phyloP scores from a whole-genome alignment of 2,888 invertebrate genomes.

The Dicyrtoma fusca region DNA sequence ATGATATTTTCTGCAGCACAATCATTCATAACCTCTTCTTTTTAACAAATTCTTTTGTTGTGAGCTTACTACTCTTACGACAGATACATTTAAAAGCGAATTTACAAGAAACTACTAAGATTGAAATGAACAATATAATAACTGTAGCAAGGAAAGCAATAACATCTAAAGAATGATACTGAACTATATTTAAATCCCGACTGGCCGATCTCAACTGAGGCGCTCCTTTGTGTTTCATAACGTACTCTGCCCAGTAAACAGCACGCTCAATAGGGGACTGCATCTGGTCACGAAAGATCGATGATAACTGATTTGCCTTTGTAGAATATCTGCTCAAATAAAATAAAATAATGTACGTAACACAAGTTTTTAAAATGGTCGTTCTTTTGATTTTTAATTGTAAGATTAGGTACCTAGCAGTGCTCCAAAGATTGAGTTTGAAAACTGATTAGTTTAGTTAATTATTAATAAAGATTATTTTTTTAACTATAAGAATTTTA shows the following conservation, averaged over 20 bases:
- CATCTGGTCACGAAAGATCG: neutral
- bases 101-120: neutral
- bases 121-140: neutral
- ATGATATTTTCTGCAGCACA: neutral
- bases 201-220: neutral
- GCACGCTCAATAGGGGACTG: neutral
- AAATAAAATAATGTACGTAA: too few species aligned
- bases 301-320: neutral
- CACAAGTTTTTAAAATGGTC: too few species aligned
- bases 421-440: too few species aligned
- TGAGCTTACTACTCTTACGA: neutral
- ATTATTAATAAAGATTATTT: too few species aligned
- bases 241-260: conserved; percentile 11
- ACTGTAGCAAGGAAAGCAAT: neutral
- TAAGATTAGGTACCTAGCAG: too few species aligned
- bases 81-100: neutral
- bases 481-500: too few species aligned
- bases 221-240: conserved; percentile 6
- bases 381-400: too few species aligned
- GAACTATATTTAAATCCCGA: neutral
- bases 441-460: too few species aligned
- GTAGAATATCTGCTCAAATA: neutral
- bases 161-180: conserved; percentile 19
- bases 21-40: too few species aligned
- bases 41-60: neutral